Evolutionary conservation across 1,140 invertebrate species (phyloP).

Genomic region (Drosophila fuyamai): DNA sequence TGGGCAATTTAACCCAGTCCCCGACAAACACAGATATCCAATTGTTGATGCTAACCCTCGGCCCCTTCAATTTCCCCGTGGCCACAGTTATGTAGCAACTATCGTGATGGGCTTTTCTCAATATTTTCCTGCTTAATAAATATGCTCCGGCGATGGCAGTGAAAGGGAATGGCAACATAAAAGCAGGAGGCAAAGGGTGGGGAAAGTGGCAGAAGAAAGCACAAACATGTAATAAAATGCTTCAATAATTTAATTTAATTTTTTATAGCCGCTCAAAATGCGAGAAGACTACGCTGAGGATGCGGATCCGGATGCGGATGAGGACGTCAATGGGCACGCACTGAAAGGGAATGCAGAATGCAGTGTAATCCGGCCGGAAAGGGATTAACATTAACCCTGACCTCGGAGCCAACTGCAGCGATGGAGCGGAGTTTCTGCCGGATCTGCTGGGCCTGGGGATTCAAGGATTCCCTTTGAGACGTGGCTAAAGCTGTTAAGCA

Average conservation of each 20-base stretch:
- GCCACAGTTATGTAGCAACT: conserved; percentile 40
- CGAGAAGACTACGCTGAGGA: conserved; percentile 1
- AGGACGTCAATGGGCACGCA: conserved; percentile 6
- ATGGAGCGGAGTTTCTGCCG: not conserved
- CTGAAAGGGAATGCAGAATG: conserved; percentile 51
- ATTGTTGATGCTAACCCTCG: conserved; percentile 51
- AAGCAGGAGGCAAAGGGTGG: not conserved
- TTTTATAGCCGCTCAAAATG: conserved; percentile 36
- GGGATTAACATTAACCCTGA: conserved; percentile 43
- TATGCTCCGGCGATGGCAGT: conserved; percentile 45
- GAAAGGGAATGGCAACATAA: not conserved
- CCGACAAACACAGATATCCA: conserved; percentile 48
- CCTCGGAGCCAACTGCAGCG: conserved; percentile 8
- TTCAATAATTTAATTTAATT: conserved; percentile 76
- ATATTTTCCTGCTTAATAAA: conserved; percentile 71
- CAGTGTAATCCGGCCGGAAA: conserved; percentile 35
- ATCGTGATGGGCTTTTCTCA: conserved; percentile 67
- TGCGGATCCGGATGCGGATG: conserved; percentile 10
- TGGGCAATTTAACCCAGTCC: conserved; percentile 70
- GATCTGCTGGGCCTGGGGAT: not conserved
- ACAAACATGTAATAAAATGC: conserved; percentile 71
- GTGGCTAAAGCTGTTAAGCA: conserved; percentile 14
- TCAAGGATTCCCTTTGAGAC: conserved; percentile 39
- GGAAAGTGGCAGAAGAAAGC: conserved; percentile 38
- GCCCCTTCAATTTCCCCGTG: not conserved